A percentile compares a stretch with the other conserved stretches of the same genome.
Conservation (phyloP, 92 coral and sea anemone genomes). For the Zoanthus solanderi region DNA sequence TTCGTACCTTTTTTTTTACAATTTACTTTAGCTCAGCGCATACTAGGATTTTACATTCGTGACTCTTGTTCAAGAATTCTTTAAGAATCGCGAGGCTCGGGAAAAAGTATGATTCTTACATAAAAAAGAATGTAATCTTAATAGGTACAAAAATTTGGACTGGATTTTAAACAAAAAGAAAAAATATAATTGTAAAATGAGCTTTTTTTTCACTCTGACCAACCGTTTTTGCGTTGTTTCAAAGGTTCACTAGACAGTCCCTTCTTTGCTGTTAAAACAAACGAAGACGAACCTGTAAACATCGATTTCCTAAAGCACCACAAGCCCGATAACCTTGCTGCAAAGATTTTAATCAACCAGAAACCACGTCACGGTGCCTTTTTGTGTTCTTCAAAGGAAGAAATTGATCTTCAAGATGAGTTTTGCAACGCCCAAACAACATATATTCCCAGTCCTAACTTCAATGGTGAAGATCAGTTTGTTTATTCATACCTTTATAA, state of each 20-base stretch:
- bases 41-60: too few relatives aligned
- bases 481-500: constrained; percentile 85
- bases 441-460: constrained; percentile 81
- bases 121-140: too few relatives aligned
- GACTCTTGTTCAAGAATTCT: too few relatives aligned
- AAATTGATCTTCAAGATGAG: constrained; percentile 77
- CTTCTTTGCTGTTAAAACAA: constrained; percentile 74
- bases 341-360: constrained; percentile 75
- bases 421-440: constrained; percentile 76
- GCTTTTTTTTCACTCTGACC: neutral
- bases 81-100: too few relatives aligned
- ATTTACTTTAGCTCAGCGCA: too few relatives aligned
- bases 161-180: too few relatives aligned
- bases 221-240: neutral
- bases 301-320: constrained; percentile 79
- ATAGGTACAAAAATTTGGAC: too few relatives aligned
- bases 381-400: constrained; percentile 67
- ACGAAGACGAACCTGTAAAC: constrained; percentile 79
- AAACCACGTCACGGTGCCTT: constrained; percentile 88
- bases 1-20: too few relatives aligned
- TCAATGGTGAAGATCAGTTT: constrained; percentile 94
- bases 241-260: constrained; percentile 49
- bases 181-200: neutral
- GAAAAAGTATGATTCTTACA: too few relatives aligned
- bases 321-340: constrained; percentile 72